phyloP scores from a whole-genome alignment of 2,888 invertebrate genomes.

The Leuctra nigra region DNA sequence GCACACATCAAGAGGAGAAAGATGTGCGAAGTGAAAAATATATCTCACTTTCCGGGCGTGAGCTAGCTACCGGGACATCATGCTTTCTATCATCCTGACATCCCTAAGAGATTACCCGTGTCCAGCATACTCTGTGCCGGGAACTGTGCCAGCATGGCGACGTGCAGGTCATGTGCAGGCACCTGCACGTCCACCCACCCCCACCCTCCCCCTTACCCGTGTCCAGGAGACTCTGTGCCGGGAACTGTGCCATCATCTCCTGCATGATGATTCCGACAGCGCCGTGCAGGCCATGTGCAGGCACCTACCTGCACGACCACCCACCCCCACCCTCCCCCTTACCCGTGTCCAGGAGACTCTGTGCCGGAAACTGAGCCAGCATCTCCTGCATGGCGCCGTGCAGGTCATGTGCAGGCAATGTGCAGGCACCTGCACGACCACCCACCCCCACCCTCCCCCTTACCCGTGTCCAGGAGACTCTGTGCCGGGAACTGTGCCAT shows the following conservation, averaged over 20 bases:
- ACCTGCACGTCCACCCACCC: constrained; percentile 79
- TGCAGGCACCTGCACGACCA: constrained; percentile 64
- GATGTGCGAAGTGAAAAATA: too few species aligned
- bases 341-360: background rate
- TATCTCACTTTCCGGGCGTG: too few species aligned
- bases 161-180: constrained; percentile 65
- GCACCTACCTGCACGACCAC: constrained; percentile 62
- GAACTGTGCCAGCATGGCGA: background rate
- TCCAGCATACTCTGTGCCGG: background rate
- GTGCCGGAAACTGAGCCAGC: background rate
- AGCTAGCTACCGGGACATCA: too few species aligned
- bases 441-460: constrained; percentile 58
- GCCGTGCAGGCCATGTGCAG: constrained; percentile 64
- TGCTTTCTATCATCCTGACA: too few species aligned
- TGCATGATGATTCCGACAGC: constrained; percentile 23
- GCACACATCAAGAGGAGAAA: too few species aligned
- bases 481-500: background rate
- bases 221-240: background rate
- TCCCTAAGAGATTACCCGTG: constrained; percentile 1
- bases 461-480: background rate
- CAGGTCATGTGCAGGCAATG: constrained; percentile 69
- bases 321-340: constrained; percentile 56
- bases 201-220: constrained; percentile 37
- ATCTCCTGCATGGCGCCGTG: constrained; percentile 39
- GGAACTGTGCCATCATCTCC: constrained; percentile 1